Conservation (phyloP, 2,888 invertebrate species). For the Neoscelio sp. region DNA sequence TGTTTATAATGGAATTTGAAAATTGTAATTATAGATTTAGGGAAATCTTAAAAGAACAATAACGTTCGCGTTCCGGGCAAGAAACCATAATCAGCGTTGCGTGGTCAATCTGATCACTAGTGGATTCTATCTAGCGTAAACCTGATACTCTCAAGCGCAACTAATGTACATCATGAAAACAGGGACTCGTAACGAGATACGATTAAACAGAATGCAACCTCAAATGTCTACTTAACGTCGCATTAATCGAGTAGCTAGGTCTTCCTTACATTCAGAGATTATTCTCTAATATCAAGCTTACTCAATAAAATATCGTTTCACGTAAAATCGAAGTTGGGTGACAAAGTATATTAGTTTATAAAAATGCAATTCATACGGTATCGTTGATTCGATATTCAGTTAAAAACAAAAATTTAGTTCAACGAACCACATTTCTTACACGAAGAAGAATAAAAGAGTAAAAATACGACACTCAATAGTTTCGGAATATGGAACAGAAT, state of each 20-base stretch:
- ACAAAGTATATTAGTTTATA: background rate
- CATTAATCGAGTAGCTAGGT: constrained; percentile 50
- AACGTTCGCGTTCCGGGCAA: constrained; percentile 1
- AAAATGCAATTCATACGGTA: background rate
- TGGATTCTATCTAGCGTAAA: constrained; percentile 28
- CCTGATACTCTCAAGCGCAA: constrained; percentile 28
- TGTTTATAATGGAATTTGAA: too few relatives aligned
- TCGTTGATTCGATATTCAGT: too few relatives aligned
- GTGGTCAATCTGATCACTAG: constrained; percentile 26
- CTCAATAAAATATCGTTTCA: constrained; percentile 13
- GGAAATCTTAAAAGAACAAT: too few relatives aligned
- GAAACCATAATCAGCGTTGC: constrained; percentile 23
- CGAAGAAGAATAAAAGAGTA: too few relatives aligned
- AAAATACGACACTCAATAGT: too few relatives aligned
- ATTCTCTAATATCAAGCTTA: constrained; percentile 16
- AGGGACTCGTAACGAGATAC: constrained; percentile 48
- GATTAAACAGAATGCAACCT: constrained; percentile 52
- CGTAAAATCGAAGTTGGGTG: background rate
- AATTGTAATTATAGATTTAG: too few relatives aligned
- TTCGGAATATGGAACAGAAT: too few relatives aligned
- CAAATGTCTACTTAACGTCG: constrained; percentile 60
- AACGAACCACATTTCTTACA: too few relatives aligned
- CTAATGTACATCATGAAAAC: constrained; percentile 46
- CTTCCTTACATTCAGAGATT: constrained; percentile 39
- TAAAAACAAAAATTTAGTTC: constrained; percentile 6